phyloP scores from a whole-genome alignment of 2,113 vertebrate species.

The Eonycteris spelaea region DNA sequence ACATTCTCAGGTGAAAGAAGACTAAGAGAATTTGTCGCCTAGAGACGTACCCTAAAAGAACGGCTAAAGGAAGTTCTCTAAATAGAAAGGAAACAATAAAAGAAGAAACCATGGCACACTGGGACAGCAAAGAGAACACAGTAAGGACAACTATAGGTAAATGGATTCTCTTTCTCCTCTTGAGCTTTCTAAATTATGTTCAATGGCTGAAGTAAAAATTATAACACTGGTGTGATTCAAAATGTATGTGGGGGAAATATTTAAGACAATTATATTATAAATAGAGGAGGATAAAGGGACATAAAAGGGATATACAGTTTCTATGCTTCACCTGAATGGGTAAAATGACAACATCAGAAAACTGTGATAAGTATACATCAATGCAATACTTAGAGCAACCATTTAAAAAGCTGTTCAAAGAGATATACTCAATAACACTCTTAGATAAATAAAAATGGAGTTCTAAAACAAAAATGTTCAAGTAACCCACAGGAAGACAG shows the following conservation, averaged over 20 bases:
- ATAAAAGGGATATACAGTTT: not conserved
- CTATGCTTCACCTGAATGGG: not conserved
- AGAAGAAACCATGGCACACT: not conserved
- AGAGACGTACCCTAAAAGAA: not conserved
- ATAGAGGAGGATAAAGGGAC: not conserved
- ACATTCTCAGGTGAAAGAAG: not conserved
- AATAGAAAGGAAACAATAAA: conserved; percentile 3
- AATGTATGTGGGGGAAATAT: not conserved
- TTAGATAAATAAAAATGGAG: not conserved
- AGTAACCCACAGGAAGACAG: not conserved
- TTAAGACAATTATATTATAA: conserved; percentile 3
- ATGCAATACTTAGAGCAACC: not conserved
- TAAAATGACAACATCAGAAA: not conserved
- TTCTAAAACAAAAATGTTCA: conserved; percentile 1
- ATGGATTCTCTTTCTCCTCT: not conserved
- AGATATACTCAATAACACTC: not conserved
- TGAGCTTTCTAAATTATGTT: conserved; percentile 8
- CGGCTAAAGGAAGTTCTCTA: not conserved
- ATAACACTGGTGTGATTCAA: not conserved
- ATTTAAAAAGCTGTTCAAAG: not conserved
- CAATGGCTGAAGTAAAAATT: conserved; percentile 32
- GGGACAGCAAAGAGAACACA: not conserved
- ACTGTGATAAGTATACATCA: not conserved
- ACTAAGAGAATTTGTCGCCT: not conserved
- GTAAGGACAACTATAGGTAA: not conserved